Evolutionary conservation across 2,797 vertebrate genomes (phyloP).

Genomic region (Betta splendens): DNA sequence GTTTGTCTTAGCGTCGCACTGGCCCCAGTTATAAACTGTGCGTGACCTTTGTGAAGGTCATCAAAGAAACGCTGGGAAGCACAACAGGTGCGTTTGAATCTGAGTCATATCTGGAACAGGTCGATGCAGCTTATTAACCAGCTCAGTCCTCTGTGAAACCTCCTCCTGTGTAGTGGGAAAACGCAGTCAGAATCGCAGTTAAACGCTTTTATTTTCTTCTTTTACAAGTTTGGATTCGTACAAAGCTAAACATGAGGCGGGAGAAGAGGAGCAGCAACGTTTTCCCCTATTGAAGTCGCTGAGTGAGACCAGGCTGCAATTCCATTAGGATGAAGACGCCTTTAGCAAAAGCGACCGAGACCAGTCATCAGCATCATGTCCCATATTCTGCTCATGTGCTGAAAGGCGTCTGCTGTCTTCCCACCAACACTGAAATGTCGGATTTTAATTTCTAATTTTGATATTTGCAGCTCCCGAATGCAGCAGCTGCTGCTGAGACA

Average conservation of each 20-base stretch:
- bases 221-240: constrained; percentile 31
- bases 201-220: constrained; percentile 30
- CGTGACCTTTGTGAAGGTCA: constrained; percentile 20
- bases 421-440: constrained; percentile 64
- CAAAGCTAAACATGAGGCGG: constrained; percentile 6
- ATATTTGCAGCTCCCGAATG: constrained; percentile 56
- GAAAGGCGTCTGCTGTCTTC: constrained; percentile 19
- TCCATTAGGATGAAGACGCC: too few species aligned
- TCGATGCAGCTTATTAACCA: constrained; percentile 39
- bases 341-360: neutral
- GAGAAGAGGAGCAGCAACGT: constrained; percentile 12
- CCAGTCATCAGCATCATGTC: too few species aligned
- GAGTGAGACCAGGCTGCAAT: too few species aligned
- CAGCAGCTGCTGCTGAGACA: too few species aligned
- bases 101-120: constrained; percentile 39
- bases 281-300: too few species aligned
- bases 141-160: constrained; percentile 21
- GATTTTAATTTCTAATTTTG: constrained; percentile 72
- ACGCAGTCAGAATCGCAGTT: constrained; percentile 8
- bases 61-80: constrained; percentile 26
- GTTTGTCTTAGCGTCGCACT: neutral
- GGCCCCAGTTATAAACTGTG: constrained; percentile 11
- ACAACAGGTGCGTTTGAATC: constrained; percentile 49
- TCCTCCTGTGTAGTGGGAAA: constrained; percentile 31
- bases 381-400: constrained; percentile 2